These are phyloP conservation scores for Sebastes kiyomatsui DNA, from an alignment of 2,797 vertebrate genomes.

Conservation along the genomic window DNA sequence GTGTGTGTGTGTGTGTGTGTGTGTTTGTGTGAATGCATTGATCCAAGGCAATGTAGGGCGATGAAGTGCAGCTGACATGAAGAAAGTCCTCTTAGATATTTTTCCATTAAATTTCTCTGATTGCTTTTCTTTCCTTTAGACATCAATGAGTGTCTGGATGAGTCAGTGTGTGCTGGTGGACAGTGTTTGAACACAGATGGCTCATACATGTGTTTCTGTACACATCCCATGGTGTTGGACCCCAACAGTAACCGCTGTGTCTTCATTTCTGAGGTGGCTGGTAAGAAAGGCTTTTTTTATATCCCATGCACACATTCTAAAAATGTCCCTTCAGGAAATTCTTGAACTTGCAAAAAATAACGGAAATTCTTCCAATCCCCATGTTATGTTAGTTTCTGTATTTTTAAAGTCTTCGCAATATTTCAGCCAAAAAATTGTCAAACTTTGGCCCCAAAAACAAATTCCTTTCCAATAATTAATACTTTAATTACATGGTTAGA, in stretches of 20 bases:
- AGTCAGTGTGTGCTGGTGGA: constrained; percentile 88
- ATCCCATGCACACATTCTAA: neutral
- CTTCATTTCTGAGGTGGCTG: constrained; percentile 78
- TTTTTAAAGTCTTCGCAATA: neutral
- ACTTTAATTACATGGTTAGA: neutral
- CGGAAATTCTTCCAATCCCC: neutral
- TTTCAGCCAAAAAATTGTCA: neutral
- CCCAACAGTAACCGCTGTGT: constrained; percentile 84
- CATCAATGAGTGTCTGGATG: constrained; percentile 93
- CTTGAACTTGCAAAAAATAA: neutral
- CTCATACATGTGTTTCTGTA: constrained; percentile 94
- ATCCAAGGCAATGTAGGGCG: neutral
- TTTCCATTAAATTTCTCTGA: neutral
- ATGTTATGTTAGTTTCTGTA: neutral
- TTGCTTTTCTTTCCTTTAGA: constrained; percentile 76
- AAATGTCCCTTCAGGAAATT: neutral
- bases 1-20: neutral
- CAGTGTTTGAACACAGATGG: constrained; percentile 93
- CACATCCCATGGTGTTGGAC: constrained; percentile 88
- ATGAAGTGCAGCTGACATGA: neutral
- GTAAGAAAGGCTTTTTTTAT: constrained; percentile 65
- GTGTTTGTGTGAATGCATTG: constrained; percentile 1
- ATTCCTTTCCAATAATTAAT: neutral
- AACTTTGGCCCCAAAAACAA: neutral
- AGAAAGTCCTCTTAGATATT: neutral